Base-by-base conservation (phyloP, 2,113 vertebrate species). In the Eurypyga helias region DNA sequence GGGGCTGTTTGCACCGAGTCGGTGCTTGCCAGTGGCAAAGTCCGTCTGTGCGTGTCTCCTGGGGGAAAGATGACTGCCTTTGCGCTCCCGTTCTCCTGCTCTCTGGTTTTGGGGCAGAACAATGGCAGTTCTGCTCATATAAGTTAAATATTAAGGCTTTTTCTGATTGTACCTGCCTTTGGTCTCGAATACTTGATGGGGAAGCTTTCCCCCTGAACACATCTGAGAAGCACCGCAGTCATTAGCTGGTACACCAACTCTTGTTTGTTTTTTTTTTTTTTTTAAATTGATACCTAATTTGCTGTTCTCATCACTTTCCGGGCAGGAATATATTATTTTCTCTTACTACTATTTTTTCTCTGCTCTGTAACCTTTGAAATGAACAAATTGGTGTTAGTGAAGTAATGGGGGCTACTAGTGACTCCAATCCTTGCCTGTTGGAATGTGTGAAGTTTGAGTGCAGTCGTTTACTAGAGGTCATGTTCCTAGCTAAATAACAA, bases 41-140 rank as follows among this genome's bases (percentile, higher is more conserved):
- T 61, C 80, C 0, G 0, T 41, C 41, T 62, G 25, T 76, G 43
- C 67, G 20, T 1, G 0, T 66, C 41, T 57, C 31, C 11, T 46
- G 1, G 64, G 28, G 10, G 4, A 2, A 8, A 10, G 7, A 0
- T 43, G n/a, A 11, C 28, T 58, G 82, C 58, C 10, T 1, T 36
- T 58, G 10, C 5, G 5, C 11, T 89, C 29, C n/a, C 11, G 49
- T 36, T 25, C 31, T 46, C 49, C n/a, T 80, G 41, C 62, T 86
- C 10, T 2, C 0, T 49, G 26, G 19, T 61, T 73, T 18, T 23
- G 26, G 19, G 34, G 28, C 23, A 89, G 58, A 72, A 62, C 36
- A 48, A 0, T 4, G 9, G 13, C 66, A 84, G 23, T 61, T 83
- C 34, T 81, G 51, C 34, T 73, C 5, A 15, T 33, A 7, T 7